Percentiles rank a stretch among this genome's conserved stretches.
These are phyloP conservation scores for Apamea epomidion DNA, from an alignment of 2,888 invertebrate genomes.

Conservation along the genomic window DNA sequence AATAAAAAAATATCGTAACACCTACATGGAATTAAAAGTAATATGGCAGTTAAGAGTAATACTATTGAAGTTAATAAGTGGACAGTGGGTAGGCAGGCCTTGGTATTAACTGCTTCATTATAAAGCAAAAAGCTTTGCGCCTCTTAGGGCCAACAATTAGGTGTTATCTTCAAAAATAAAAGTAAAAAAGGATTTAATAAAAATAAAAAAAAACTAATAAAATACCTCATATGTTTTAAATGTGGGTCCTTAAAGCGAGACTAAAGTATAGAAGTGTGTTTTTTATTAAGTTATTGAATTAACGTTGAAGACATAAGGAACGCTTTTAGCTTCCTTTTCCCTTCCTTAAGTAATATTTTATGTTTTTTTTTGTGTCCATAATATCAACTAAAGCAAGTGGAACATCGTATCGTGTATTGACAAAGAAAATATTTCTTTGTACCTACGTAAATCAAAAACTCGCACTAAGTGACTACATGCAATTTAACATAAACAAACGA, in stretches of 20 bases:
- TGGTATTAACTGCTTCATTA: constrained; percentile 66
- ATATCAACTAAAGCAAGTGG: neutral
- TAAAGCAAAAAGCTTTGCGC: constrained; percentile 29
- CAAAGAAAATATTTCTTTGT: neutral
- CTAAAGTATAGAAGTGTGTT: neutral
- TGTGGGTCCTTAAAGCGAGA: neutral
- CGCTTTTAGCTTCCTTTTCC: neutral
- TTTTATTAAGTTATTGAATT: neutral
- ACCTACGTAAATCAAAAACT: neutral
- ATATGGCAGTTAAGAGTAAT: constrained; percentile 26
- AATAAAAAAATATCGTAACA: constrained; percentile 37
- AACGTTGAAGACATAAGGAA: neutral
- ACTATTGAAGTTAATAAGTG: constrained; percentile 63
- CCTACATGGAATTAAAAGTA: constrained; percentile 62
- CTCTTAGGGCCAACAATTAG: constrained; percentile 25
- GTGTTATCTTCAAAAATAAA: neutral
- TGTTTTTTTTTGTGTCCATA: too few species aligned
- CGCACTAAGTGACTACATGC: neutral
- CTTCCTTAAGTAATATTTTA: too few species aligned
- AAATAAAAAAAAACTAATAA: neutral
- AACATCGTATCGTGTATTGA: neutral
- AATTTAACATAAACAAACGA: too few species aligned
- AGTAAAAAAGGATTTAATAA: neutral
- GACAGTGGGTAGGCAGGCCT: constrained; percentile 66
- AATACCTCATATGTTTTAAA: neutral